A percentile compares a stretch with the other conserved stretches of the same genome.
Conservation (phyloP, 2,113 vertebrate species). For the Toxotes chatareus region DNA sequence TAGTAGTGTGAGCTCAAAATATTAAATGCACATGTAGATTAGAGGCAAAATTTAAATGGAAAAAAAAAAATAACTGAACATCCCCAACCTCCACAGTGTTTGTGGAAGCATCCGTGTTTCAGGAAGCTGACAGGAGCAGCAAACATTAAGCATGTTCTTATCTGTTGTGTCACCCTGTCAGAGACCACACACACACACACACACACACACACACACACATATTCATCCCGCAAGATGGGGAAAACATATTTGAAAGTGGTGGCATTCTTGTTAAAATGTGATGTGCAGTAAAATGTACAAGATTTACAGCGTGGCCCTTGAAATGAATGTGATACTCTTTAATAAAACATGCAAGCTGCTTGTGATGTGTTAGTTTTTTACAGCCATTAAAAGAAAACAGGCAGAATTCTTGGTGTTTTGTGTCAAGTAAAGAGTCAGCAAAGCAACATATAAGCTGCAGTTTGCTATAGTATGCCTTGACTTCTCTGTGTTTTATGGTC, state of each 20-base stretch:
- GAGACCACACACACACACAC: constrained; percentile 26
- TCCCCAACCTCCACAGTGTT: not conserved
- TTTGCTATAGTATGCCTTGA: not conserved
- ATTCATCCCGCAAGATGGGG: not conserved
- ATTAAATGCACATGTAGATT: constrained; percentile 20
- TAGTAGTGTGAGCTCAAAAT: not conserved
- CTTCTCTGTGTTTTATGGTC: not conserved
- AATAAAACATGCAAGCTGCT: not conserved
- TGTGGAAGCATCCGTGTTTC: not conserved
- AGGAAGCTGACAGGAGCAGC: constrained; percentile 11
- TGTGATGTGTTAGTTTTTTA: not conserved
- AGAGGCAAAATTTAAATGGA: constrained; percentile 4
- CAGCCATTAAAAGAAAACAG: not conserved
- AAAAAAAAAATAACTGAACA: not conserved
- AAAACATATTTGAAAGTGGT: not conserved
- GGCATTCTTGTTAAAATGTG: not conserved
- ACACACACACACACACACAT: not conserved
- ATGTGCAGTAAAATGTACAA: not conserved
- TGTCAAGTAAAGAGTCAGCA: not conserved
- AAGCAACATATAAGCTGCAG: not conserved
- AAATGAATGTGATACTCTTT: not conserved
- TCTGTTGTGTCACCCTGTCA: not conserved
- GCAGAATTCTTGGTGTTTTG: not conserved
- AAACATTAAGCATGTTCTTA: not conserved
- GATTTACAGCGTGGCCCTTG: not conserved